Conservation (phyloP, 2,113 vertebrate genomes). For the Hippolais icterina region DNA sequence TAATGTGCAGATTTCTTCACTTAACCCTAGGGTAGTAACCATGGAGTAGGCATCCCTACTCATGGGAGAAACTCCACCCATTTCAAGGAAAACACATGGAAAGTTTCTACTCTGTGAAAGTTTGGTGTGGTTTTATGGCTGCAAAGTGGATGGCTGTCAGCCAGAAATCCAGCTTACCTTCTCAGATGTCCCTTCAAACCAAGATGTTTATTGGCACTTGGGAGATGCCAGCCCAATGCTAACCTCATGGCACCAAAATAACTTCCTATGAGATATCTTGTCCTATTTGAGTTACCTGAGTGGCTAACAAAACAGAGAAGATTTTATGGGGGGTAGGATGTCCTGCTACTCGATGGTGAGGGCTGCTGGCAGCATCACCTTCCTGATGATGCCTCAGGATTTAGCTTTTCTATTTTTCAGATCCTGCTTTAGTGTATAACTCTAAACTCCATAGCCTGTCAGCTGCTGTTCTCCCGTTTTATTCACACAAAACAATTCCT, state of each 20-base stretch:
- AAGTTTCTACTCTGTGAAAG: background rate
- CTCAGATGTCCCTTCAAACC: background rate
- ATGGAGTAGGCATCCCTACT: background rate
- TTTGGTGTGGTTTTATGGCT: background rate
- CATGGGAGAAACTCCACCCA: too few species aligned
- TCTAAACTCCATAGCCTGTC: background rate
- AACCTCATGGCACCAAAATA: background rate
- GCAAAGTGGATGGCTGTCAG: background rate
- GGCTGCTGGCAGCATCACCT: background rate
- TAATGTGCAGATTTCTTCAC: background rate
- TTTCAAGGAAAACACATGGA: fast-evolving
- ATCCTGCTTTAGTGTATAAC: background rate
- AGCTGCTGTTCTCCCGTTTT: background rate
- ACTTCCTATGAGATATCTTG: background rate
- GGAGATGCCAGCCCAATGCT: background rate
- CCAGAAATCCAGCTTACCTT: background rate
- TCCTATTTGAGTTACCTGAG: background rate
- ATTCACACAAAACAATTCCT: background rate
- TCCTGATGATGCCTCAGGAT: background rate
- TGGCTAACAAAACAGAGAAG: background rate
- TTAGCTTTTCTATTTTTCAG: background rate
- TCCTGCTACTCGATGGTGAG: background rate
- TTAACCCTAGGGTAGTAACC: background rate
- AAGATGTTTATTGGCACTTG: background rate
- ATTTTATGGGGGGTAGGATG: background rate